Conservation (phyloP, 2,888 invertebrate genomes). For the Calliopum simillimum region DNA sequence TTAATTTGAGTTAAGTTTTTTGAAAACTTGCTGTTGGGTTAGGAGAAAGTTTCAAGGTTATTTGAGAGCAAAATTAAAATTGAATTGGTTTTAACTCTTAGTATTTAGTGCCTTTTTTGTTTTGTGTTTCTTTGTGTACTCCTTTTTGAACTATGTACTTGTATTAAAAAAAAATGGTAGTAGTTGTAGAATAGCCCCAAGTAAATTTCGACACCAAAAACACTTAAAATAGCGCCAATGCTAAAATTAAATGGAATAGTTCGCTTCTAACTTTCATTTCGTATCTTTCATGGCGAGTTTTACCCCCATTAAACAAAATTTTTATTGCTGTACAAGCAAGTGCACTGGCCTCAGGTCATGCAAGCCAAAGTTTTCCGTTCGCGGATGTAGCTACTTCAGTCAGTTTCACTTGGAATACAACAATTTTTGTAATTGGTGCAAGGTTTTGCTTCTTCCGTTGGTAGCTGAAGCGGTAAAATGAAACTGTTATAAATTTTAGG, state of each 20-base stretch:
- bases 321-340: conserved; percentile 1
- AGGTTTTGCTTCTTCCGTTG: too few relatives aligned
- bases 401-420: background rate
- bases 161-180: background rate
- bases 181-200: background rate
- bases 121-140: too few relatives aligned
- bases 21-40: background rate
- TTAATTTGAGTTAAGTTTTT: background rate
- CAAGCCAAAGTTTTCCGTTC: conserved; percentile 6
- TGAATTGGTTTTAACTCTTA: too few relatives aligned
- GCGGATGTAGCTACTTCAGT: background rate
- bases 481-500: background rate
- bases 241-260: background rate
- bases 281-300: background rate
- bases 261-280: background rate
- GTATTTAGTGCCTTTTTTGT: too few relatives aligned
- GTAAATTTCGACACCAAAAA: conserved; percentile 13
- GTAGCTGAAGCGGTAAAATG: too few relatives aligned
- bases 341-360: conserved; percentile 14
- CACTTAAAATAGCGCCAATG: conserved; percentile 5
- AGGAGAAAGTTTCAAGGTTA: background rate
- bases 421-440: too few relatives aligned
- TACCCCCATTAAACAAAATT: conserved; percentile 12
- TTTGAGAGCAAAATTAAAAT: too few relatives aligned
- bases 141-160: too few relatives aligned